Percentiles rank a stretch among this genome's conserved stretches.
Conservation (phyloP, 1,140 invertebrate species). For the fruit fly (Drosophila melanogaster) region DNA sequence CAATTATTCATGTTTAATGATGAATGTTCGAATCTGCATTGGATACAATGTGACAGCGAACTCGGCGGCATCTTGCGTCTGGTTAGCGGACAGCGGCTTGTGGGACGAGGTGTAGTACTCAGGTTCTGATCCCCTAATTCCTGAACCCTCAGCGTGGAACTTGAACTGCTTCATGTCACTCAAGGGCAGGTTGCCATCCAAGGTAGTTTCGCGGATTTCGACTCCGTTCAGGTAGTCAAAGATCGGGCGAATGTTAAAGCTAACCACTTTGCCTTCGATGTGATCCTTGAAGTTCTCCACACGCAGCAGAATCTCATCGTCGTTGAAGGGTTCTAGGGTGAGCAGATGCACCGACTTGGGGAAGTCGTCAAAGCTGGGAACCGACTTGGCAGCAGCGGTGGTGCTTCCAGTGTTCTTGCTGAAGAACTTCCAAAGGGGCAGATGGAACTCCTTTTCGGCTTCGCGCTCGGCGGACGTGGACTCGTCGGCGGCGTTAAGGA, state of each 20-base stretch:
- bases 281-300: constrained; percentile 95
- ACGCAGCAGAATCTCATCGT: constrained; percentile 89
- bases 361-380: constrained; percentile 71
- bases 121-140: constrained; percentile 10
- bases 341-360: constrained; percentile 92
- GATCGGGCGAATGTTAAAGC: constrained; percentile 65
- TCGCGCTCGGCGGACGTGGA: constrained; percentile 46
- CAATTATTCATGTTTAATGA: constrained; percentile 37
- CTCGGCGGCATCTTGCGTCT: constrained; percentile 43
- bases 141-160: constrained; percentile 63
- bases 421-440: constrained; percentile 80
- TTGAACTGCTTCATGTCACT: constrained; percentile 68
- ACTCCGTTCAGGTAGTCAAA: constrained; percentile 52
- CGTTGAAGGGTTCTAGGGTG: constrained; percentile 94
- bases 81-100: constrained; percentile 32
- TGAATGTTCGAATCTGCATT: constrained; percentile 79
- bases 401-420: constrained; percentile 75
- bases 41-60: constrained; percentile 67
- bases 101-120: constrained; percentile 37
- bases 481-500: constrained; percentile 85
- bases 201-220: constrained; percentile 70
- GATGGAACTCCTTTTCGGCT: constrained; percentile 61
- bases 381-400: constrained; percentile 51
- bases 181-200: constrained; percentile 69
- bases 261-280: constrained; percentile 88